These are phyloP conservation scores for Exocentrus adspersus DNA, from an alignment of 2,888 invertebrate species.

Conservation along the genomic window DNA sequence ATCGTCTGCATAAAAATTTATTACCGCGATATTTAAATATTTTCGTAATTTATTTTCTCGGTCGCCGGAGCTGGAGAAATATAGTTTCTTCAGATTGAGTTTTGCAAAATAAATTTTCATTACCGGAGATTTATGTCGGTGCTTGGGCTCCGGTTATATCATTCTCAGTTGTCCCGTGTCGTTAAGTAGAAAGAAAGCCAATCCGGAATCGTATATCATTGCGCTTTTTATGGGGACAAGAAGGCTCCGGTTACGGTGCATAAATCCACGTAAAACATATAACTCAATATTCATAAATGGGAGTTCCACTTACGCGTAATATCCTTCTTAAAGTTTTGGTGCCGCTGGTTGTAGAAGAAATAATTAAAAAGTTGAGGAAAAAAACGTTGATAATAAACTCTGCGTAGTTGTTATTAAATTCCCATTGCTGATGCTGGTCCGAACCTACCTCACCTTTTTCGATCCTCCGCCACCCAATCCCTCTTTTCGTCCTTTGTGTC, in stretches of 20 bases:
- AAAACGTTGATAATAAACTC: no score
- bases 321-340: no score
- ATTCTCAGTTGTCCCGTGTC: slow-evolving; percentile 46
- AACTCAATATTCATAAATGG: neutral
- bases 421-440: slow-evolving; percentile 3
- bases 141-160: slow-evolving; percentile 45
- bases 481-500: slow-evolving; percentile 21
- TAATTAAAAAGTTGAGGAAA: no score
- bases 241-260: slow-evolving; percentile 28
- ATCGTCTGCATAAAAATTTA: slow-evolving; percentile 23
- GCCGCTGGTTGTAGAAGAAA: no score
- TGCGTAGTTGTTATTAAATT: slow-evolving; percentile 9
- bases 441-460: slow-evolving; percentile 10
- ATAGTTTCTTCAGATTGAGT: slow-evolving; percentile 44
- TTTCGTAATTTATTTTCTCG: slow-evolving; percentile 36
- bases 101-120: slow-evolving; percentile 53
- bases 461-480: slow-evolving; percentile 1
- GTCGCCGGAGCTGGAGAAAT: slow-evolving; percentile 36
- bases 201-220: slow-evolving; percentile 45
- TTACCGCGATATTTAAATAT: slow-evolving; percentile 32
- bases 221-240: slow-evolving; percentile 39
- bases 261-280: slow-evolving; percentile 9
- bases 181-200: slow-evolving; percentile 41
- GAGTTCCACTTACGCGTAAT: no score
- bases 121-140: slow-evolving; percentile 47